phyloP scores from a whole-genome alignment of 2,797 vertebrate genomes.

The Pogoniulus pusillus region DNA sequence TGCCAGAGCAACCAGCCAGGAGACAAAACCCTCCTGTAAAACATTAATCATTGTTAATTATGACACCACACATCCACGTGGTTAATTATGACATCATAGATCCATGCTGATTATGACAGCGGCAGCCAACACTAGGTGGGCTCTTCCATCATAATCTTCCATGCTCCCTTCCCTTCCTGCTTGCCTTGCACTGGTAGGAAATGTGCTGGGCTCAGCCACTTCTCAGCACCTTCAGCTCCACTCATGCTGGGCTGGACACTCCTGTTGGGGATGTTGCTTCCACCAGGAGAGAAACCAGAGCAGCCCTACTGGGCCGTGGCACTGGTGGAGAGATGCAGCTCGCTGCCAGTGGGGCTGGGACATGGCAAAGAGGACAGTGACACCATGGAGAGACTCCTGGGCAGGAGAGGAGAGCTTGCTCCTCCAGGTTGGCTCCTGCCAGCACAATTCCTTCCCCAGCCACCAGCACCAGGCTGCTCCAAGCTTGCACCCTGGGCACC shows the following conservation, averaged over 20 bases:
- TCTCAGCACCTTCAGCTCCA: neutral
- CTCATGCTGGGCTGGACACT: fast-evolving
- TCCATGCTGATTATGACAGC: neutral
- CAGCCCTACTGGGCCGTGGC: neutral
- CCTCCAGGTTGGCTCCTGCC: neutral
- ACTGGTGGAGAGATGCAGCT: fast-evolving
- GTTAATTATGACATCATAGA: conserved; percentile 24
- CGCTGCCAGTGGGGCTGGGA: neutral
- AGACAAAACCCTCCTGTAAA: conserved; percentile 35
- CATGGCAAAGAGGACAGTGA: neutral
- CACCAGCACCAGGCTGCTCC: neutral
- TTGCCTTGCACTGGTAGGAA: fast-evolving
- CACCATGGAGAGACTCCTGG: fast-evolving
- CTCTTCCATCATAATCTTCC: neutral
- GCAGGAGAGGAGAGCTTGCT: neutral
- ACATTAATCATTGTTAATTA: conserved; percentile 51
- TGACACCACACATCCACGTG: neutral
- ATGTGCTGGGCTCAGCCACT: fast-evolving
- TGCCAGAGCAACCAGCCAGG: conserved; percentile 37
- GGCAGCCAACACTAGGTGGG: neutral
- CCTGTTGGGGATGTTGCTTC: fast-evolving
- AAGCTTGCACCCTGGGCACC: neutral
- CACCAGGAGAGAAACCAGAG: neutral
- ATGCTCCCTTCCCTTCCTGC: neutral
- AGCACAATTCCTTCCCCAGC: neutral